These are phyloP conservation scores for Formica aserva DNA, from an alignment of 2,888 invertebrate species.

Conservation along the genomic window DNA sequence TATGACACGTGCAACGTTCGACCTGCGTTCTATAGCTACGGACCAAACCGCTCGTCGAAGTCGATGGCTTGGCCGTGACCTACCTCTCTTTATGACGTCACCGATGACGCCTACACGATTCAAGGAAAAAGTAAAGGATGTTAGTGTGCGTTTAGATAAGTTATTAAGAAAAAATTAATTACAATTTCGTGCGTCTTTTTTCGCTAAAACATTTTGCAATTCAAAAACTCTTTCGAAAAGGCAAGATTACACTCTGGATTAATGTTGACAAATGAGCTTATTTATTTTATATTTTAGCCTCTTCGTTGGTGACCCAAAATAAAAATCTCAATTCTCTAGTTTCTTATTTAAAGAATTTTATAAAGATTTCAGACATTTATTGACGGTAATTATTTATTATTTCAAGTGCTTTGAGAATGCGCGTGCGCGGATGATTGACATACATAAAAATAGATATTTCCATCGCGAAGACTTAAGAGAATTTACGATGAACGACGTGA, in stretches of 20 bases:
- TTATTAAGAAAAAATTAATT: slow-evolving; percentile 2
- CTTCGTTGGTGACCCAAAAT: background rate
- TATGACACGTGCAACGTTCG: slow-evolving; percentile 36
- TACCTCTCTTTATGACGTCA: slow-evolving; percentile 72
- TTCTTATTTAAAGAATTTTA: background rate
- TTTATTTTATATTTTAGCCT: background rate
- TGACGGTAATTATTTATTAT: background rate
- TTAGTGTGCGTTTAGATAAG: background rate
- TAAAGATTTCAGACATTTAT: background rate
- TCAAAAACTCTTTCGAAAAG: background rate
- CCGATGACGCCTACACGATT: slow-evolving; percentile 16
- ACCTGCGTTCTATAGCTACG: slow-evolving; percentile 43
- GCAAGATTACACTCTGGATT: background rate
- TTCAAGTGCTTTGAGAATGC: background rate
- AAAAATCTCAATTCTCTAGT: background rate
- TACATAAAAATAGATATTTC: too few species aligned
- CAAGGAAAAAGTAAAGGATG: slow-evolving; percentile 13
- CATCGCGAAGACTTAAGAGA: background rate
- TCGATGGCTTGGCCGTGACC: slow-evolving; percentile 77
- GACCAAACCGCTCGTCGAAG: slow-evolving; percentile 63
- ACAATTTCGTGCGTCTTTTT: background rate
- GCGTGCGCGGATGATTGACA: background rate
- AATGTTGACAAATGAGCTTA: background rate
- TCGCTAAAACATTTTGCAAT: background rate
- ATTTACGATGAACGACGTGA: background rate